A percentile compares a stretch with the other conserved stretches of the same genome.
These are phyloP conservation scores for Haliaeetus leucogaster DNA, from an alignment of 2,113 vertebrate species.

Conservation along the genomic window DNA sequence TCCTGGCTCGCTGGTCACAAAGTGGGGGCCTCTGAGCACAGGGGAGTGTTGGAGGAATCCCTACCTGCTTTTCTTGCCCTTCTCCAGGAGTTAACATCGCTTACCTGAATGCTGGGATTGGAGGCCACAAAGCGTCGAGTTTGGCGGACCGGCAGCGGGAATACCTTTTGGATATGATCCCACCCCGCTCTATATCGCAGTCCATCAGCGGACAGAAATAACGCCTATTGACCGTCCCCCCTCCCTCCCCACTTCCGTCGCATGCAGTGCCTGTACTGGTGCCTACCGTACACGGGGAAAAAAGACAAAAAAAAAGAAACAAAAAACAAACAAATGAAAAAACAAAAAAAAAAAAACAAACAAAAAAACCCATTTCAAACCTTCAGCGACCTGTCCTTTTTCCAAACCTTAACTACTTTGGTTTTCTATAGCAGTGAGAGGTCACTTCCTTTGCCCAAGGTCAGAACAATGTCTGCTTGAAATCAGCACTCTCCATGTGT, in stretches of 20 bases:
- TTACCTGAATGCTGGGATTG: conserved; percentile 93
- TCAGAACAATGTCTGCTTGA: conserved; percentile 51
- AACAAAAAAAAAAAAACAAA: background rate
- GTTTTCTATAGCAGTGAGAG: conserved; percentile 30
- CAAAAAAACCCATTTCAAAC: background rate
- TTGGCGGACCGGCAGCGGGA: conserved; percentile 95
- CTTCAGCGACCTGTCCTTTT: conserved; percentile 42
- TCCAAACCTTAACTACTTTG: conserved; percentile 3
- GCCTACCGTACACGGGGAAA: conserved; percentile 81
- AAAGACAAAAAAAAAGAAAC: conserved; percentile 11
- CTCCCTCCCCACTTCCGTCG: conserved; percentile 70
- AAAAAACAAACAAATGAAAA: conserved; percentile 60
- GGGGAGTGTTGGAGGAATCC: background rate
- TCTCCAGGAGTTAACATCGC: conserved; percentile 90
- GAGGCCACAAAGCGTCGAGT: conserved; percentile 91
- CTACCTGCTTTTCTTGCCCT: background rate
- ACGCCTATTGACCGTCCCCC: conserved; percentile 49
- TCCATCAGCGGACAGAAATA: conserved; percentile 97
- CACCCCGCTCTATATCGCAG: conserved; percentile 95
- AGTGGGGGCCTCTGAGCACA: no score
- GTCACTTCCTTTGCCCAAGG: conserved; percentile 30
- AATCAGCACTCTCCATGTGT: conserved; percentile 17
- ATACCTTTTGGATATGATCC: conserved; percentile 98
- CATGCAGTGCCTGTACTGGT: conserved; percentile 93
- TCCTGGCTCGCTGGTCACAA: background rate